Conservation (phyloP, 2,888 invertebrate species). For the Agriopis leucophaearia region DNA sequence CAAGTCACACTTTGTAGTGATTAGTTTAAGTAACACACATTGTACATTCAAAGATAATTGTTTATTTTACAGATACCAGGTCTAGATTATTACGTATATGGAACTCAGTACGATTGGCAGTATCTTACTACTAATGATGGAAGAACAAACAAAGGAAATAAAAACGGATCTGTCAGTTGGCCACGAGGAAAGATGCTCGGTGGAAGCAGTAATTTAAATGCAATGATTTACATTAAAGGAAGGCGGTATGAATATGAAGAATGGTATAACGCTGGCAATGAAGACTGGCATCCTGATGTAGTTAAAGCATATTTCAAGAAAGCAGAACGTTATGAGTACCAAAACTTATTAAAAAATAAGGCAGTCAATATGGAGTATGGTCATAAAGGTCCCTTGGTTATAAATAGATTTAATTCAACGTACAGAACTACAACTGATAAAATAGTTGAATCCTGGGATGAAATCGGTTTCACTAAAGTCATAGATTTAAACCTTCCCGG, state of each 20-base stretch:
- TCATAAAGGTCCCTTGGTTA: conserved; percentile 72
- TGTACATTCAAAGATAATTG: neutral
- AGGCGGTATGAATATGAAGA: conserved; percentile 77
- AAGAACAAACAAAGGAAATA: conserved; percentile 88
- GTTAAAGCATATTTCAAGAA: conserved; percentile 80
- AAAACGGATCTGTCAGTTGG: conserved; percentile 72
- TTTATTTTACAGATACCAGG: conserved; percentile 56
- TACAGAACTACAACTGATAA: conserved; percentile 58
- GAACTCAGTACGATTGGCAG: conserved; percentile 90
- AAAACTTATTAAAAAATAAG: conserved; percentile 50
- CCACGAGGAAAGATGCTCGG: conserved; percentile 88
- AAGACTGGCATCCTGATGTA: conserved; percentile 83
- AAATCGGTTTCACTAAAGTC: conserved; percentile 72
- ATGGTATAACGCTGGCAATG: conserved; percentile 84
- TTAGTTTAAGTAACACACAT: neutral
- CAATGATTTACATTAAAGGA: conserved; percentile 86
- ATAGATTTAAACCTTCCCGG: conserved; percentile 73
- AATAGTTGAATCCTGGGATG: conserved; percentile 70
- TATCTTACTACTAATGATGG: conserved; percentile 93
- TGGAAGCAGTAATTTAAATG: conserved; percentile 85
- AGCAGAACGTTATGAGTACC: conserved; percentile 76
- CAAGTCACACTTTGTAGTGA: neutral
- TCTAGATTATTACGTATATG: conserved; percentile 42
- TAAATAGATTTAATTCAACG: conserved; percentile 78
- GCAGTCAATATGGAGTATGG: conserved; percentile 65